Base-by-base conservation (phyloP, 2,113 vertebrate genomes). In the Antechinus stuartii region DNA sequence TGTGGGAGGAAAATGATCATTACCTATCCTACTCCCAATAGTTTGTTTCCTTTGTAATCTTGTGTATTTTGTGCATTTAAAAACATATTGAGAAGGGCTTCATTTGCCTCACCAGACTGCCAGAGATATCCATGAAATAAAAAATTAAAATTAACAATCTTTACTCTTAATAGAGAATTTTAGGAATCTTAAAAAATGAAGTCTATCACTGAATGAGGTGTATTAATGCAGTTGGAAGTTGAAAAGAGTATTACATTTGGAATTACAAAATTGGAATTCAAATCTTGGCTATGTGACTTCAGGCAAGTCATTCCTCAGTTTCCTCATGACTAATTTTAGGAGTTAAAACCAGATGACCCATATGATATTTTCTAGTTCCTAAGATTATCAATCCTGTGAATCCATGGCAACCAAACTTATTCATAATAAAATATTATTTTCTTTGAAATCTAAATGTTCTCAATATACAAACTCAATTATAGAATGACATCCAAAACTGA, bases 401-500 rank as follows among this genome's bases (percentile, higher is more conserved):
- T 42, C 0, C n/a, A 23, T 84, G 42, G 68, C 19, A 42, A 84
- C n/a, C 42, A 19, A 84, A 84, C n/a, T 35, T 76, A 84, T 84
- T 42, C 42, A 6, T 84, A 42, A 42, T 42, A 42, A 84, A 35
- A 76, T 35, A 68, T 23, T 23, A 22, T 84, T 84, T 84, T 84
- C 68, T 42, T 8, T 68, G 50, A 91, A 93, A 93, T 92, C 35
- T 27, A 61, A 19, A 91, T 16, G 1, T 92, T 89, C 5, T 30
- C 56, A 49, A 14, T 68, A 25, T 68, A 92, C 61, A 96, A 56
- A 23, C 23, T 94, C 46, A 46, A 26, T 19, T 92, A 49, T 52
- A 93, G 53, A 93, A 95, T 91, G 55, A 90, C 30, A 94, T 30
- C 95, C 5, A 52, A 14, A 94, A 91, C 76, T 56, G 54, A 94